Evolutionary conservation across 2,797 vertebrate genomes (phyloP), one percentile per base, ranked within the genome.

Genomic region (Halcyon badia): DNA sequence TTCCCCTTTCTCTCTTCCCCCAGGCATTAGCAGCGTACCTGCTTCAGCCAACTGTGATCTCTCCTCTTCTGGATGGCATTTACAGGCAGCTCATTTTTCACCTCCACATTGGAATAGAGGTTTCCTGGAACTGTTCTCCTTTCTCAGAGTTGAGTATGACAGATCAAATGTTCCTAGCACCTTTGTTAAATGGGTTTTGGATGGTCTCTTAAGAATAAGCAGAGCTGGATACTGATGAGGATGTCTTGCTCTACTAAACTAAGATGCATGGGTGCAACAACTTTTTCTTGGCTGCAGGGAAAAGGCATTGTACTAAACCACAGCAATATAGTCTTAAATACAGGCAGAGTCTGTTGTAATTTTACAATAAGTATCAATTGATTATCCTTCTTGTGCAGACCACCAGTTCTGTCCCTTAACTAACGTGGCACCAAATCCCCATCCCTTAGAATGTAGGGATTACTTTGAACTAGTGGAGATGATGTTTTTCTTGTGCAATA

Each of bases 151-250:
- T 89, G 60, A 87, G 28, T 13, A 69, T 69, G 81, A 90, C 49
- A 78, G n/a, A 42, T 85, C 68, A 90, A 89, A 94, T 48, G 18
- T 87, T 92, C 64, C 37, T 65, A 62, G 28, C 89, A 20, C 15
- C 20, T 85, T 89, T 85, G 26, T 52, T 85, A 89, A 95, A 79
- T 71, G 56, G 35, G 42, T 91, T 91, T 90, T 85, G 39, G 46
- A 73, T 14, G 10, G 26, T 77, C 17, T 70, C 5, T 83, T 77
- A 80, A 80, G 33, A 87, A 31, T 18, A 84, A 18, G 13, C n/a
- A 80, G 56, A 51, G 31, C n/a, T 70, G 56, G 84, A 48, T 58
- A 82, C 64, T 83, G n/a, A 56, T 80, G 84, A 87, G 42, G n/a
- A 66, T 87, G 33, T 92, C 84, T 72, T 76, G 21, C 39, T 90